phyloP scores from a whole-genome alignment of 2,888 invertebrate species.

The Chrysodeixis includens region DNA sequence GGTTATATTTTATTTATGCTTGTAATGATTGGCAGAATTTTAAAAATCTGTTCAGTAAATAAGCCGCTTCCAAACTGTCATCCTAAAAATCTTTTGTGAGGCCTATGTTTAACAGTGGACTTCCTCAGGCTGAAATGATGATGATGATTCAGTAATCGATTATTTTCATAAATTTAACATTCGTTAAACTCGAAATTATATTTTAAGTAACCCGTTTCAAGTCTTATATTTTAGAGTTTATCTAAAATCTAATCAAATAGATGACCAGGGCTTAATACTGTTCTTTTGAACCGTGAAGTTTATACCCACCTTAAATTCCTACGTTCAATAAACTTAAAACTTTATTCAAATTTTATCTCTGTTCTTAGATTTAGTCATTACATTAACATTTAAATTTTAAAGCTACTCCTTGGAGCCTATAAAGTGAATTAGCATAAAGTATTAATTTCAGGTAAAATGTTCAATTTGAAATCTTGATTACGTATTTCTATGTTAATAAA shows the following conservation, averaged over 20 bases:
- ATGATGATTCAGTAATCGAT: too few species aligned
- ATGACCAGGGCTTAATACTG: slow-evolving; percentile 42
- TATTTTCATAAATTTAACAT: too few species aligned
- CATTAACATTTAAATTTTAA: slow-evolving; percentile 54
- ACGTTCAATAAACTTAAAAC: slow-evolving; percentile 53
- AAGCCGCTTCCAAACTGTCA: too few species aligned
- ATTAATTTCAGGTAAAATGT: slow-evolving; percentile 26
- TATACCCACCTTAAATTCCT: slow-evolving; percentile 28
- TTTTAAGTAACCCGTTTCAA: too few species aligned
- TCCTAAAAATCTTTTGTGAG: too few species aligned
- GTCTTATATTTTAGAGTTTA: too few species aligned
- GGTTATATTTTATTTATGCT: too few species aligned
- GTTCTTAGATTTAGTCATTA: slow-evolving; percentile 49
- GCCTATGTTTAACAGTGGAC: too few species aligned
- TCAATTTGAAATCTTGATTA: slow-evolving; percentile 23
- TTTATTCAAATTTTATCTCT: slow-evolving; percentile 58
- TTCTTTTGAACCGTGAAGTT: slow-evolving; percentile 18
- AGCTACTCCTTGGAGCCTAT: slow-evolving; percentile 28
- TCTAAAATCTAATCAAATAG: slow-evolving; percentile 34
- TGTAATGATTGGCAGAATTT: too few species aligned
- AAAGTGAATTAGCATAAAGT: slow-evolving; percentile 47
- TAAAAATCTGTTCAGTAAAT: too few species aligned
- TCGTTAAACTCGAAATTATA: too few species aligned
- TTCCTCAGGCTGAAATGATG: too few species aligned
- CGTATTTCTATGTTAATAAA: slow-evolving; percentile 7